Conservation (phyloP, 2,888 invertebrate species). For the Sclerodermus sp. region DNA sequence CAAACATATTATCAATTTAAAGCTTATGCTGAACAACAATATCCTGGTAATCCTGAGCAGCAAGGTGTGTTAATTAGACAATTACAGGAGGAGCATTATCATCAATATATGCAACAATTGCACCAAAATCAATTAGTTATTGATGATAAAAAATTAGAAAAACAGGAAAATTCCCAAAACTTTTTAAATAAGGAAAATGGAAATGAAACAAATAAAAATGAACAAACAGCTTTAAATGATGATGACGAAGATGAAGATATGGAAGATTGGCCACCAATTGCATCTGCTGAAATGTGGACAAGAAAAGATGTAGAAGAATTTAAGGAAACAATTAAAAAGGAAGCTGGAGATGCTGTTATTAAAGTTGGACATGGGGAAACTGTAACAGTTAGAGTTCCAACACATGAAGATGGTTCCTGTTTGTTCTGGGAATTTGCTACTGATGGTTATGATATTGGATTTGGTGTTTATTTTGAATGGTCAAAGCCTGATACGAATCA, state of each 20-base stretch:
- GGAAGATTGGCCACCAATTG: constrained; percentile 61
- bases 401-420: constrained; percentile 88
- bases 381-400: constrained; percentile 95
- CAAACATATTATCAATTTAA: constrained; percentile 90
- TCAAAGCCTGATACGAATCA: constrained; percentile 79
- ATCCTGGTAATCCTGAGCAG: constrained; percentile 79
- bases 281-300: constrained; percentile 95
- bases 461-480: constrained; percentile 99
- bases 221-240: constrained; percentile 31
- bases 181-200: constrained; percentile 6
- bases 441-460: constrained; percentile 95
- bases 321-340: constrained; percentile 81
- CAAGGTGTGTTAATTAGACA: constrained; percentile 93
- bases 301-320: constrained; percentile 85
- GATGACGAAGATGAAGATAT: constrained; percentile 34
- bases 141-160: constrained; percentile 47
- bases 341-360: constrained; percentile 85
- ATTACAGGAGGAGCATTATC: constrained; percentile 97
- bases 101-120: constrained; percentile 97
- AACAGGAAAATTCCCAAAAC: constrained; percentile 30
- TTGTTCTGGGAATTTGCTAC: constrained; percentile 99
- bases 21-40: constrained; percentile 93
- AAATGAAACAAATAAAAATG: constrained; percentile 21
- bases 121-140: constrained; percentile 59
- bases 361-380: constrained; percentile 96